Percentiles rank a stretch among this genome's conserved stretches.
Evolutionary conservation across 2,797 vertebrate species (phyloP).

Genomic region (Clarias pachynema): DNA sequence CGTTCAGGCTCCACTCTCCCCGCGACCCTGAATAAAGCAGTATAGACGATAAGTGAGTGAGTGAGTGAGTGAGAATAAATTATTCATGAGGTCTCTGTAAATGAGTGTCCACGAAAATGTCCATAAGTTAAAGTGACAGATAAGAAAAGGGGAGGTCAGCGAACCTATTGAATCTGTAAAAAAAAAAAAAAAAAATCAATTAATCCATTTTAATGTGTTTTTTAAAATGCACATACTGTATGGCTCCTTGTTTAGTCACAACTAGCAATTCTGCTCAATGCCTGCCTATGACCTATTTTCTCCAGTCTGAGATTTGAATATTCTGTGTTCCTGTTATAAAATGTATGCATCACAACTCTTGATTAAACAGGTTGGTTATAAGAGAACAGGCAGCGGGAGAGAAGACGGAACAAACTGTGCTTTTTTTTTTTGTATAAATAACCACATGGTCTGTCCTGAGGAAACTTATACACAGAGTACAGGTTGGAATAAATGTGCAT

Average conservation of each 20-base stretch:
- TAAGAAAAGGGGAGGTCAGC: not conserved
- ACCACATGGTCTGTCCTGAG: not conserved
- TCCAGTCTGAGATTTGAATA: not conserved
- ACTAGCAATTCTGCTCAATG: not conserved
- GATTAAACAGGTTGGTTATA: not conserved
- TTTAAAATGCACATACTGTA: not conserved
- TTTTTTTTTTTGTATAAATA: not conserved
- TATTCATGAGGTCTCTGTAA: not conserved
- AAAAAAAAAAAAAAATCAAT: not conserved
- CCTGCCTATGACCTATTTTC: not conserved
- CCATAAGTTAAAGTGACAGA: not conserved
- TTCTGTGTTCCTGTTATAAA: not conserved
- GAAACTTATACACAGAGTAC: not conserved
- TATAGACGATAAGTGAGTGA: not conserved
- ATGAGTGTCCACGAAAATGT: not conserved
- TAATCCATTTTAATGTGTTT: slow-evolving; percentile 5
- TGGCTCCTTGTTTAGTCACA: not conserved
- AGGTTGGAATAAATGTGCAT: not conserved
- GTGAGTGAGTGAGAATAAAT: not conserved
- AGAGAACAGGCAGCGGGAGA: not conserved
- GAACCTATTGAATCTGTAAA: not conserved
- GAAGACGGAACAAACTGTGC: not conserved
- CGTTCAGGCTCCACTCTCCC: too few relatives aligned
- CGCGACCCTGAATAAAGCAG: too few relatives aligned
- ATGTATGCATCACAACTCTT: not conserved